Percentiles rank a stretch among this genome's conserved stretches.
These are phyloP conservation scores for Aethes cnicana DNA, from an alignment of 2,888 invertebrate species.

Conservation along the genomic window DNA sequence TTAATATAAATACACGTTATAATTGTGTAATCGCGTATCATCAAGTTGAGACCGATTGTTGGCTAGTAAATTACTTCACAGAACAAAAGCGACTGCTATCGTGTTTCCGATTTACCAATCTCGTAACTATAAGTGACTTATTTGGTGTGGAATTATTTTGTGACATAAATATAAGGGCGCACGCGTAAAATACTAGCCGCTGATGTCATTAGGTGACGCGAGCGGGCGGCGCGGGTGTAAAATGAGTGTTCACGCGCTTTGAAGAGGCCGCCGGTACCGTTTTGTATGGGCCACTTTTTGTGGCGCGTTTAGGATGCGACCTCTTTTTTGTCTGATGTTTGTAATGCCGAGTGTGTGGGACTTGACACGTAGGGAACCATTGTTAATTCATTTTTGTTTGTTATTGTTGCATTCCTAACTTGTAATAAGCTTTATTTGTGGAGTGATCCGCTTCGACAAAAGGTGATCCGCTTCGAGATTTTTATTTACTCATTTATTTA, in stretches of 20 bases:
- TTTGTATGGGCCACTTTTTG: slow-evolving; percentile 71
- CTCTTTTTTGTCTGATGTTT: slow-evolving; percentile 76
- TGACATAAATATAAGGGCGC: neutral
- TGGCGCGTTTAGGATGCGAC: slow-evolving; percentile 74
- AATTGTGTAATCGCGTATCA: no score
- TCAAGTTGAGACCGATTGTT: no score
- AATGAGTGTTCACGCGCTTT: slow-evolving; percentile 70
- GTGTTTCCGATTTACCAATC: neutral
- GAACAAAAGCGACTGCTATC: neutral
- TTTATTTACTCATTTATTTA: neutral
- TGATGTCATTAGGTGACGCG: slow-evolving; percentile 74
- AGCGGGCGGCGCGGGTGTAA: slow-evolving; percentile 67
- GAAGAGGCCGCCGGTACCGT: slow-evolving; percentile 74
- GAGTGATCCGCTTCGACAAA: slow-evolving; percentile 42
- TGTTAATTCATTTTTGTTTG: slow-evolving; percentile 74
- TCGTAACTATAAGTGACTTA: neutral
- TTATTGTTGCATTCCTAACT: slow-evolving; percentile 64
- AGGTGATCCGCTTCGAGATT: neutral
- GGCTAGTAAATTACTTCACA: neutral
- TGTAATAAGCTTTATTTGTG: slow-evolving; percentile 44
- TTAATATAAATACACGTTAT: no score
- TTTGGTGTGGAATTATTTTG: neutral
- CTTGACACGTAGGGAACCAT: slow-evolving; percentile 79
- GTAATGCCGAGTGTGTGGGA: slow-evolving; percentile 80
- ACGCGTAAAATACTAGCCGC: slow-evolving; percentile 31